phyloP scores from a whole-genome alignment of 2,888 invertebrate genomes.

The Scaptomyza polygonia region DNA sequence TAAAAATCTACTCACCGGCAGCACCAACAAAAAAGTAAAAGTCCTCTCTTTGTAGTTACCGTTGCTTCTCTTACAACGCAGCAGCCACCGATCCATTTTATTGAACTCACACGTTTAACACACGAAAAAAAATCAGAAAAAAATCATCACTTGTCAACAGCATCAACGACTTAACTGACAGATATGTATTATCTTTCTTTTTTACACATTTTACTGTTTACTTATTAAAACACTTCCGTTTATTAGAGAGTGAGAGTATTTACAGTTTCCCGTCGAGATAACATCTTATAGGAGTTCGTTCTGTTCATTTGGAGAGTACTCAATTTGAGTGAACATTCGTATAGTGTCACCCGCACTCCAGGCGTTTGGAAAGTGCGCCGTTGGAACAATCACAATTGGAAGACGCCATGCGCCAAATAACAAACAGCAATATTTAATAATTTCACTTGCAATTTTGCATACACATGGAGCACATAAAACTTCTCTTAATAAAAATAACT shows the following conservation, averaged over 20 bases:
- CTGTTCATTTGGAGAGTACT: neutral
- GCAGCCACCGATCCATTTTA: too few species aligned
- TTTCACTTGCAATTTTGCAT: neutral
- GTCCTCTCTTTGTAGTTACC: neutral
- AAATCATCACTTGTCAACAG: too few species aligned
- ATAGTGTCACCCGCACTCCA: neutral
- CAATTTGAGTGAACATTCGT: neutral
- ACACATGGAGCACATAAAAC: neutral
- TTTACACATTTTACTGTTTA: too few species aligned
- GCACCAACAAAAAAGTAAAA: neutral
- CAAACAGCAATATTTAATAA: neutral
- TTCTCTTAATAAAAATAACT: neutral
- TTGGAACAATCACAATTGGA: neutral
- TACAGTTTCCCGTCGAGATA: too few species aligned
- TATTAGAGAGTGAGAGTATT: neutral
- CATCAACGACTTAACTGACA: too few species aligned
- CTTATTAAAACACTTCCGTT: neutral
- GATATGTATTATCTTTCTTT: too few species aligned
- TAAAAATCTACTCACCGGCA: neutral
- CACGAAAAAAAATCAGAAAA: neutral
- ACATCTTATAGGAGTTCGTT: too few species aligned
- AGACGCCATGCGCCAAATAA: neutral
- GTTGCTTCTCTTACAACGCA: too few species aligned
- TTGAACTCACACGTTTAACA: neutral
- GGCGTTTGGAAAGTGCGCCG: neutral